Evolutionary conservation across 2,888 invertebrate genomes (phyloP).

Genomic region (Aproaerema taeniolella): DNA sequence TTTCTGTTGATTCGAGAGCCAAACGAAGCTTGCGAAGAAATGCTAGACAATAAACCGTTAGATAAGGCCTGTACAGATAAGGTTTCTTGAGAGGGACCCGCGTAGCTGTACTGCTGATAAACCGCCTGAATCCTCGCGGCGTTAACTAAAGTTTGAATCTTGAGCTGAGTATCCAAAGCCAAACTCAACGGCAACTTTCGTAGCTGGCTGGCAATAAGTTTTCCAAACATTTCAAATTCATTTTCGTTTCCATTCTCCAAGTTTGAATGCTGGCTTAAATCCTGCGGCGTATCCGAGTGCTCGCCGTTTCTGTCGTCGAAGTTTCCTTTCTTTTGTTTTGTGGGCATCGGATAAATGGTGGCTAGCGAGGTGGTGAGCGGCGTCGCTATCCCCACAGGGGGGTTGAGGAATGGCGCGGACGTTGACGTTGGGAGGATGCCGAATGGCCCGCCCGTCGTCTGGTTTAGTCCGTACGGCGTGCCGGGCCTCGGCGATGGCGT

Average conservation of each 20-base stretch:
- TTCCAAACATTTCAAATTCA: constrained; percentile 72
- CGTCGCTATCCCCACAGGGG: constrained; percentile 69
- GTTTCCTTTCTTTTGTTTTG: constrained; percentile 62
- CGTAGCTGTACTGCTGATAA: constrained; percentile 69
- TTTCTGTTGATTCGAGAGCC: constrained; percentile 47
- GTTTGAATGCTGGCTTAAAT: constrained; percentile 66
- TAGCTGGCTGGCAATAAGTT: constrained; percentile 66
- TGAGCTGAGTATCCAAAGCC: constrained; percentile 66
- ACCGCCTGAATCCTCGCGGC: constrained; percentile 68
- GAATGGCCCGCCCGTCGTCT: constrained; percentile 47
- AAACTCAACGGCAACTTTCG: constrained; percentile 62
- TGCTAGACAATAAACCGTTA: constrained; percentile 64
- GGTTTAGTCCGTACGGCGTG: constrained; percentile 64
- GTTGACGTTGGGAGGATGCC: constrained; percentile 59
- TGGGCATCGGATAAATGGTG: constrained; percentile 60
- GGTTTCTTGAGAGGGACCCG: constrained; percentile 66
- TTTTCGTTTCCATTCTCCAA: constrained; percentile 66
- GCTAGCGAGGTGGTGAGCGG: constrained; percentile 65
- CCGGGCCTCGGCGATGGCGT: constrained; percentile 67
- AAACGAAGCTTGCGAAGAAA: constrained; percentile 54
- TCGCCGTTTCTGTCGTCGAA: constrained; percentile 51
- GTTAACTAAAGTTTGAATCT: constrained; percentile 66
- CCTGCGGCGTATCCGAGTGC: constrained; percentile 57
- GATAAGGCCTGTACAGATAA: constrained; percentile 66
- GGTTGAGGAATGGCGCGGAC: constrained; percentile 60